Percentiles rank a stretch among this genome's conserved stretches.
Conservation (phyloP, 2,113 vertebrate genomes). For the Burhinus bistriatus region DNA sequence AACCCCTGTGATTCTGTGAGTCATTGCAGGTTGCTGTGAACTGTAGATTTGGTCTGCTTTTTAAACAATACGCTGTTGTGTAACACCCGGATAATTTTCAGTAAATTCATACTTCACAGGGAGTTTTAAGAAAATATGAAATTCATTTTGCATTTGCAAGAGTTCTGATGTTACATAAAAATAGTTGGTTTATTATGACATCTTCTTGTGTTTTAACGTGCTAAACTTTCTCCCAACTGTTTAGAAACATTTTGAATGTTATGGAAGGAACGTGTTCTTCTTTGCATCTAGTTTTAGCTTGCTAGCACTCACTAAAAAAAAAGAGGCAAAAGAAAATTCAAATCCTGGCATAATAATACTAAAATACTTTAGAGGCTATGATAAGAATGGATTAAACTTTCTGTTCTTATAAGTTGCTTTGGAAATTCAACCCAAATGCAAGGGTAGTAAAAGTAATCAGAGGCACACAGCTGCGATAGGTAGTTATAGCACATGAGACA, state of each 20-base stretch:
- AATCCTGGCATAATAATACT: not conserved
- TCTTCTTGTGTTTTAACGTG: not conserved
- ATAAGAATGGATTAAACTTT: not conserved
- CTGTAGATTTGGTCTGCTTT: not conserved
- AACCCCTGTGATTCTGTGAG: too few relatives aligned
- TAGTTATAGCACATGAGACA: rapidly evolving
- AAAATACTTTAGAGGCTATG: not conserved
- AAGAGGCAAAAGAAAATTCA: not conserved
- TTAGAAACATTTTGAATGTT: not conserved
- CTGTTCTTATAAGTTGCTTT: not conserved
- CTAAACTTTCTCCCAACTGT: not conserved
- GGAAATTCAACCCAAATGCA: not conserved
- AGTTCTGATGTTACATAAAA: not conserved
- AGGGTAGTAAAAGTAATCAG: too few relatives aligned
- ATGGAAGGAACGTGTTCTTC: not conserved
- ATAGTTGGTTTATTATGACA: not conserved
- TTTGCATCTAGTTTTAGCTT: not conserved
- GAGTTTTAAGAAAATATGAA: not conserved
- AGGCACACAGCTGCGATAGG: rapidly evolving
- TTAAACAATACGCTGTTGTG: not conserved
- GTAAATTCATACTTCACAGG: not conserved
- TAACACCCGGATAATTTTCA: not conserved
- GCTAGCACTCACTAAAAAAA: rapidly evolving
- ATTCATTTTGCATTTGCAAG: not conserved
- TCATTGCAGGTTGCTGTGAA: not conserved